Percentiles rank a stretch among this genome's conserved stretches.
Conservation (phyloP, 2,113 vertebrate genomes). For the Tauraco erythrolophus region DNA sequence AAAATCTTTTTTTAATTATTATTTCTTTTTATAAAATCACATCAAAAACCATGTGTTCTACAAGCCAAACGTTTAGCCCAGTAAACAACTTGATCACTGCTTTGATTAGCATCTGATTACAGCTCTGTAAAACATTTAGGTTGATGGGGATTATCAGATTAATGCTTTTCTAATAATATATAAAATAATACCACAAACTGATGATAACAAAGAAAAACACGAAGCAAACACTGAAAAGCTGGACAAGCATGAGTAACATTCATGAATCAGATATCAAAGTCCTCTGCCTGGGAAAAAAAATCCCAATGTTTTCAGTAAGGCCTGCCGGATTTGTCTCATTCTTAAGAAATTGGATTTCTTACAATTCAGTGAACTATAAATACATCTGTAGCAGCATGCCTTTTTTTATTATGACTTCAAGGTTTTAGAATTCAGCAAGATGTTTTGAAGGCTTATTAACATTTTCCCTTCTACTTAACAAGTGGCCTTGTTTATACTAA, state of each 20-base stretch:
- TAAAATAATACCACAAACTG: neutral
- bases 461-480: constrained; percentile 35
- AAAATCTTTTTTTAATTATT: neutral
- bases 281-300: neutral
- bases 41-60: neutral
- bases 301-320: neutral
- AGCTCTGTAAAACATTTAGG: neutral
- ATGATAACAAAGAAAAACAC: neutral
- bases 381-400: neutral
- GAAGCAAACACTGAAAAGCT: neutral
- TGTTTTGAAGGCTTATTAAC: constrained; percentile 32
- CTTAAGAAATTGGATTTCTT: constrained; percentile 20
- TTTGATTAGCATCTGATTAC: neutral
- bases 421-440: constrained; percentile 39
- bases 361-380: constrained; percentile 21
- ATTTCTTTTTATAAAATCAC: neutral
- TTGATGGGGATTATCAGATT: neutral
- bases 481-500: constrained; percentile 54
- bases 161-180: neutral
- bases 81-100: neutral
- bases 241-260: neutral
- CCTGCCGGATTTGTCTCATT: neutral
- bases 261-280: neutral
- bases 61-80: neutral
- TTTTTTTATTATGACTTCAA: neutral